phyloP scores from a whole-genome alignment of 2,888 invertebrate genomes.

The Chymomyza procnemis region DNA sequence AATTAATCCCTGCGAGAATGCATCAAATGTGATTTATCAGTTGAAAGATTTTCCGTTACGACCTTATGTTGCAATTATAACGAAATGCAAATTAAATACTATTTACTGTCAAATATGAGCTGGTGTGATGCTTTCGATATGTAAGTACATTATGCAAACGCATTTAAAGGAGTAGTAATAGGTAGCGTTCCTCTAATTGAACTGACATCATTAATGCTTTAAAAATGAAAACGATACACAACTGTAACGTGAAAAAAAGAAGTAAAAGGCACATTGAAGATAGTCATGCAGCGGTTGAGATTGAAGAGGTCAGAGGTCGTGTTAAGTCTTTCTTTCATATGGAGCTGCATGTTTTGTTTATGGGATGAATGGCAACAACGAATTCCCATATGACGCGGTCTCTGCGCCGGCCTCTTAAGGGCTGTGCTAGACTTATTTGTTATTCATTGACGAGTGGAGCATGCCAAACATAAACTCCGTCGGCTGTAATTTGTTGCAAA shows the following conservation, averaged over 20 bases:
- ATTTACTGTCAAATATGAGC: neutral
- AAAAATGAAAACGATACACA: constrained; percentile 43
- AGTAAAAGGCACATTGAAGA: constrained; percentile 41
- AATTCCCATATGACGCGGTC: constrained; percentile 17
- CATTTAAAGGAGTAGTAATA: neutral
- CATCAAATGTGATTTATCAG: neutral
- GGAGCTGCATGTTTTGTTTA: constrained; percentile 23
- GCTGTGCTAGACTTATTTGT: constrained; percentile 38
- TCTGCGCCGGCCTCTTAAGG: constrained; percentile 5
- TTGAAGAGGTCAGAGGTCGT: neutral
- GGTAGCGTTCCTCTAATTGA: neutral
- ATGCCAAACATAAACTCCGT: neutral
- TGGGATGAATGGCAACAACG: constrained; percentile 17
- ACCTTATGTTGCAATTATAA: constrained; percentile 9
- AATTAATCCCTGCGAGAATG: constrained; percentile 12
- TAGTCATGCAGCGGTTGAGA: neutral
- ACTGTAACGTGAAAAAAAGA: constrained; percentile 56
- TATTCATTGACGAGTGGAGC: constrained; percentile 49
- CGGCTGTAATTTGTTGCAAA: constrained; percentile 20
- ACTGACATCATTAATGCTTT: constrained; percentile 55
- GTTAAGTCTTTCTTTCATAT: constrained; percentile 40
- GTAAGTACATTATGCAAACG: neutral
- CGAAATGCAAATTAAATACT: neutral
- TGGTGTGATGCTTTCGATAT: neutral
- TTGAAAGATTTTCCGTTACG: constrained; percentile 8